Evolutionary conservation across 2,113 vertebrate species (phyloP).

Genomic region (Tenebrosternarchus preto): DNA sequence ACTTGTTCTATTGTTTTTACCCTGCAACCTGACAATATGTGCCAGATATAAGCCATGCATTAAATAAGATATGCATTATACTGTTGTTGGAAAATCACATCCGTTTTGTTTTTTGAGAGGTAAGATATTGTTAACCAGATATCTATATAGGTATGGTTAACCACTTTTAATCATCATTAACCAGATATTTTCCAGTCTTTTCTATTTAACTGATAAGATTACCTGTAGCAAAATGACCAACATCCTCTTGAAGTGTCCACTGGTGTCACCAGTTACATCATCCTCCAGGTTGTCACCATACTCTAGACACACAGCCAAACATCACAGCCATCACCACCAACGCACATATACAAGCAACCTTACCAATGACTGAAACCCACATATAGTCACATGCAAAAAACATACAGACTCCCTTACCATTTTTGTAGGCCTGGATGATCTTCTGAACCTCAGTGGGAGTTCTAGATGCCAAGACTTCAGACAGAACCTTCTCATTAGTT

Average conservation of each 20-base stretch:
- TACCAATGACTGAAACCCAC: background rate
- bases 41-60: no score
- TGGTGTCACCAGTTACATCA: conserved; percentile 85
- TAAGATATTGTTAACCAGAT: no score
- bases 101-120: no score
- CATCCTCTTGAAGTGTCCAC: conserved; percentile 88
- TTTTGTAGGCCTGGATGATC: conserved; percentile 81
- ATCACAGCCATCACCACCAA: background rate
- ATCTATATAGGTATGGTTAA: no score
- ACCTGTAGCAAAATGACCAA: conserved; percentile 95
- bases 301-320: conserved; percentile 71
- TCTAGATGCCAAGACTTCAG: conserved; percentile 90
- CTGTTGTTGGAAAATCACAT: no score
- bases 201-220: background rate
- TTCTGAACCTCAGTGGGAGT: conserved; percentile 78
- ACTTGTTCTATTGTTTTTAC: no score
- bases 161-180: no score
- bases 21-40: no score
- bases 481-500: conserved; percentile 88
- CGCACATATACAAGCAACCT: no score
- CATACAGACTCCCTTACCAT: conserved; percentile 71
- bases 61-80: no score
- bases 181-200: no score
- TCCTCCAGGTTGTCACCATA: conserved; percentile 85
- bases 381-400: background rate